Base-by-base conservation (phyloP, 2,797 vertebrate genomes). In the Morus bassanus region DNA sequence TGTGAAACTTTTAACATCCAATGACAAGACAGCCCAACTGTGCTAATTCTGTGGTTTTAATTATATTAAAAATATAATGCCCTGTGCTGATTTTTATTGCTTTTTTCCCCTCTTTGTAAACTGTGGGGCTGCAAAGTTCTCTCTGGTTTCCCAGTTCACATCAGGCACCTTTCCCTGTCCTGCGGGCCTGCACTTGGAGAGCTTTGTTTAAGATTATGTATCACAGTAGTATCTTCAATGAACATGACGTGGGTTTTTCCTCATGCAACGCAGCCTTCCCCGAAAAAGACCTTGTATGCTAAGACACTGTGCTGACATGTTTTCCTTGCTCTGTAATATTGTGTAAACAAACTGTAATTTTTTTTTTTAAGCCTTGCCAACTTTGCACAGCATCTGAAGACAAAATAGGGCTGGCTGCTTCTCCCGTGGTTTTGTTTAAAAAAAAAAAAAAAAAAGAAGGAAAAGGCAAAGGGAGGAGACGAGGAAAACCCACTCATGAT, bases 401-500 rank as follows among this genome's bases (percentile, higher is more conserved):
- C 65, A 89, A 87, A 93, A 63, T 39, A 83, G 30, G 50, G 15
- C 76, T 92, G 81, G n/a, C 87, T 88, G 65, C 76, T 95, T 93
- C 67, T 88, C 57, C 61, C 18, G 72, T 43, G 56, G 39, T 64
- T 94, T 92, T 18, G 21, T 75, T 89, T 39, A 28, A 28, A 56
- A 53, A 54, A 53, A 72, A 68, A 57, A 60, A 39, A 48, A 53
- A 53, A 8, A 33, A 33, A 54, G 56, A 60, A n/a, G 24, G 60
- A 88, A 88, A 77, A 33, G 72, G n/a, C 92, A 74, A 80, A 96
- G 60, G 93, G 89, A 93, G 91, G 92, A 93, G 91, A 83, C 4
- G 2, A 93, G 92, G 89, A 97, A 93, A 93, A 97, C 75, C 94
- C 94, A 92, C 81, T 93, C 85, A 31, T 39, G 45, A 60, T 76